Conservation (phyloP, 2,797 vertebrate species). For the Acanthurus tractus region DNA sequence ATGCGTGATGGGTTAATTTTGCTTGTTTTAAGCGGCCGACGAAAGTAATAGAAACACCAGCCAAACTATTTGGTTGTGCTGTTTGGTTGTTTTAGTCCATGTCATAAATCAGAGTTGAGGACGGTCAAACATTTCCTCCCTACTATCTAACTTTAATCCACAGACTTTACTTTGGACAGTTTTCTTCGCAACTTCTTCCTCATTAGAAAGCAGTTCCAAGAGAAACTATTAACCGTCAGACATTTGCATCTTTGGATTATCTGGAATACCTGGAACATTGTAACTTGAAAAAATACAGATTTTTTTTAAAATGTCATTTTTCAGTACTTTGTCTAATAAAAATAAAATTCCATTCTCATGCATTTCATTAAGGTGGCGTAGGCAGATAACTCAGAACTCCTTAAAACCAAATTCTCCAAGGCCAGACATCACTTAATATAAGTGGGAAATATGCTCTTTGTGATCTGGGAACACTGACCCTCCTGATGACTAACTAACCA, state of each 20-base stretch:
- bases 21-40: background rate
- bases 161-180: constrained; percentile 65
- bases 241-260: constrained; percentile 29
- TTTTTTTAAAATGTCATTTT: background rate
- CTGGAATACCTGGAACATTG: background rate
- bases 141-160: constrained; percentile 30
- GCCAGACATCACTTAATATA: background rate
- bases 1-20: background rate
- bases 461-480: constrained; percentile 9
- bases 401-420: background rate
- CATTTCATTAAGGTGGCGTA: background rate
- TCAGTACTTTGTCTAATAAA: background rate
- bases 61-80: constrained; percentile 1
- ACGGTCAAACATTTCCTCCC: constrained; percentile 27
- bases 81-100: constrained; percentile 7
- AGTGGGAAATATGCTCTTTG: constrained; percentile 1
- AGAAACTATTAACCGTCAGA: constrained; percentile 23
- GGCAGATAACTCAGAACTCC: background rate
- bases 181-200: constrained; percentile 29
- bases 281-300: background rate
- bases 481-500: constrained; percentile 9
- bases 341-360: background rate
- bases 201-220: constrained; percentile 14
- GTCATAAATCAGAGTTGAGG: constrained; percentile 36
- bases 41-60: background rate